phyloP scores from a whole-genome alignment of 2,113 vertebrate genomes.

The Amphiprion ocellaris region DNA sequence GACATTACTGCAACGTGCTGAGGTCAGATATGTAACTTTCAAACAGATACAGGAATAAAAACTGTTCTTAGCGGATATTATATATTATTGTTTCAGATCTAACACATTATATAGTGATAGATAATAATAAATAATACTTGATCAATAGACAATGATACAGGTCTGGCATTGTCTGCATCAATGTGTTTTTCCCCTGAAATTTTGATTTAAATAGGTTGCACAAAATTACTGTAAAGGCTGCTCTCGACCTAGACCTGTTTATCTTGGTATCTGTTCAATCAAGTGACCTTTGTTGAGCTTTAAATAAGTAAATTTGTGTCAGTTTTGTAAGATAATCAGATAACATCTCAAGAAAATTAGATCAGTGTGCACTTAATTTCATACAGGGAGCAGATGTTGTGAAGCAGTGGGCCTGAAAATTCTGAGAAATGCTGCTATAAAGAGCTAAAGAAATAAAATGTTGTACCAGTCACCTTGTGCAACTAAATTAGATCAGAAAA shows the following conservation, averaged over 20 bases:
- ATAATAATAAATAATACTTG: too few relatives aligned
- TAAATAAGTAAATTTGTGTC: slow-evolving; percentile 12
- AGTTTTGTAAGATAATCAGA: slow-evolving; percentile 23
- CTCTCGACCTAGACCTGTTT: background rate
- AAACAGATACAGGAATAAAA: too few relatives aligned
- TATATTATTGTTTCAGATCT: too few relatives aligned
- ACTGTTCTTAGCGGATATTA: too few relatives aligned
- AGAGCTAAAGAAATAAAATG: too few relatives aligned
- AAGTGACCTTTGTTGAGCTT: slow-evolving; percentile 3
- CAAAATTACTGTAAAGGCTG: background rate
- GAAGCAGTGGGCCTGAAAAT: too few relatives aligned
- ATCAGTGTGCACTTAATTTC: background rate
- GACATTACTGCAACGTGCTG: too few relatives aligned
- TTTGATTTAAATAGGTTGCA: background rate
- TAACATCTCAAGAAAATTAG: slow-evolving; percentile 10
- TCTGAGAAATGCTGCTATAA: too few relatives aligned
- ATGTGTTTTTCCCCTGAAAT: background rate
- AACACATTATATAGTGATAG: too few relatives aligned
- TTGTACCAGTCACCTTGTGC: background rate
- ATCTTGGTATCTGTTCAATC: slow-evolving; percentile 2
- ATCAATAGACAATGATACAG: too few relatives aligned
- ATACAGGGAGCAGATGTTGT: too few relatives aligned
- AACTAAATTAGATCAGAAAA: background rate
- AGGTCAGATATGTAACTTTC: too few relatives aligned
- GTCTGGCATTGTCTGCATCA: background rate